Evolutionary conservation across 2,797 vertebrate genomes (phyloP).

Genomic region (Rhynchotus rufescens): DNA sequence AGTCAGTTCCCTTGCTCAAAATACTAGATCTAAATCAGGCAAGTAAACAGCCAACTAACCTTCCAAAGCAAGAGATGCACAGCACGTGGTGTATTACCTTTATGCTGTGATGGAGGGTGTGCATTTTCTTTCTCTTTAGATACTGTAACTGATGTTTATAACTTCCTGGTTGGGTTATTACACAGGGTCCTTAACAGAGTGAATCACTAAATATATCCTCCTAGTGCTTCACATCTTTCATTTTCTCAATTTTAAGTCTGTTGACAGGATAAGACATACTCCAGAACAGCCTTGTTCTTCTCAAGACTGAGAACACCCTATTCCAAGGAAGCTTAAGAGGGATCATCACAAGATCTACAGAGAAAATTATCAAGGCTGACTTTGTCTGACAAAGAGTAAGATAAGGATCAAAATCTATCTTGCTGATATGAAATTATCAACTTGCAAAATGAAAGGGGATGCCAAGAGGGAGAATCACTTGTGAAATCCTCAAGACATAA

Average conservation of each 20-base stretch:
- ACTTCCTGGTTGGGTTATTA: background rate
- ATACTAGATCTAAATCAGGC: background rate
- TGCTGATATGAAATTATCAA: background rate
- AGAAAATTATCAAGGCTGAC: background rate
- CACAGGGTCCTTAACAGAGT: background rate
- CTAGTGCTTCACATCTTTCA: background rate
- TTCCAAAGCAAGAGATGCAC: background rate
- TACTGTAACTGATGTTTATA: background rate
- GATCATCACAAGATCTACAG: background rate
- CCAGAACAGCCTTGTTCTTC: background rate
- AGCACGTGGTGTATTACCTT: background rate
- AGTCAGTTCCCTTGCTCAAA: background rate
- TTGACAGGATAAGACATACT: background rate
- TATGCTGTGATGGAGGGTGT: background rate
- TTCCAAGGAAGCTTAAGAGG: background rate
- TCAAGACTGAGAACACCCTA: background rate
- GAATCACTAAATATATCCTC: background rate
- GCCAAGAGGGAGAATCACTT: background rate
- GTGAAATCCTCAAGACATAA: conserved; percentile 1
- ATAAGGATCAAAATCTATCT: background rate
- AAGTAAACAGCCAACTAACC: background rate
- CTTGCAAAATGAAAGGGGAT: background rate
- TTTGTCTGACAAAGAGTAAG: background rate
- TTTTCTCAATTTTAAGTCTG: background rate
- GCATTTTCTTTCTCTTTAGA: background rate